Evolutionary conservation across 2,797 vertebrate genomes (phyloP).

Genomic region (Nannoperca obscura): DNA sequence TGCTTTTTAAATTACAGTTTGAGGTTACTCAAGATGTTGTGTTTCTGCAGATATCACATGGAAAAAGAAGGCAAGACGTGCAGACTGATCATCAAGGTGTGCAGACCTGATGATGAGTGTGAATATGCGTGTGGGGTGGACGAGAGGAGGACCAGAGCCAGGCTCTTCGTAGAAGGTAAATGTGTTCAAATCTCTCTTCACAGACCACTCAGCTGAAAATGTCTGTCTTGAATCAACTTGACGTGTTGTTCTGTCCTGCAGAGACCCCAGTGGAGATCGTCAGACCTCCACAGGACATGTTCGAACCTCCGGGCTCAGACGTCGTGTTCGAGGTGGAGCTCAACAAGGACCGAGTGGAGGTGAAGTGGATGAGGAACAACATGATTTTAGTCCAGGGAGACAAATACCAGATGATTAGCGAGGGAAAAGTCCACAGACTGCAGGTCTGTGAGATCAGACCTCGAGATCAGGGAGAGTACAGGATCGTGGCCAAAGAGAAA

Average conservation of each 20-base stretch:
- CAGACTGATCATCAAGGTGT: conserved; percentile 92
- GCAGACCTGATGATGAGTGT: conserved; percentile 96
- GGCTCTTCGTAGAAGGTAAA: conserved; percentile 97
- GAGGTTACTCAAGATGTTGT: neutral
- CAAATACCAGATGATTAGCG: conserved; percentile 99
- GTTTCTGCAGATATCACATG: conserved; percentile 89
- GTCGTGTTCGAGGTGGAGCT: conserved; percentile 94
- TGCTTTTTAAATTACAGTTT: too few species aligned
- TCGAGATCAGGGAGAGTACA: conserved; percentile 97
- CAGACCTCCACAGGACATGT: conserved; percentile 92
- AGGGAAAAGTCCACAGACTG: conserved; percentile 94
- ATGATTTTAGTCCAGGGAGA: conserved; percentile 98
- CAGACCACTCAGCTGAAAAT: neutral
- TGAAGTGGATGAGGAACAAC: conserved; percentile 98
- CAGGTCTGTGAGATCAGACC: conserved; percentile 97
- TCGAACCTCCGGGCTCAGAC: conserved; percentile 93
- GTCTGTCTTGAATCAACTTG: neutral
- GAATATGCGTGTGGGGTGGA: conserved; percentile 98
- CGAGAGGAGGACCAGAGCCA: conserved; percentile 93
- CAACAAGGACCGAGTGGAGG: conserved; percentile 97
- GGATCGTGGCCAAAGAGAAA: conserved; percentile 97
- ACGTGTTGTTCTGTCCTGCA: conserved; percentile 63
- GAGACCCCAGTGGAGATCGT: conserved; percentile 98
- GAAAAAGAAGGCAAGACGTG: conserved; percentile 94
- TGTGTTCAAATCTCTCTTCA: neutral